Evolutionary conservation across 2,113 vertebrate species (phyloP).

Genomic region (Campylomormyrus numenius): DNA sequence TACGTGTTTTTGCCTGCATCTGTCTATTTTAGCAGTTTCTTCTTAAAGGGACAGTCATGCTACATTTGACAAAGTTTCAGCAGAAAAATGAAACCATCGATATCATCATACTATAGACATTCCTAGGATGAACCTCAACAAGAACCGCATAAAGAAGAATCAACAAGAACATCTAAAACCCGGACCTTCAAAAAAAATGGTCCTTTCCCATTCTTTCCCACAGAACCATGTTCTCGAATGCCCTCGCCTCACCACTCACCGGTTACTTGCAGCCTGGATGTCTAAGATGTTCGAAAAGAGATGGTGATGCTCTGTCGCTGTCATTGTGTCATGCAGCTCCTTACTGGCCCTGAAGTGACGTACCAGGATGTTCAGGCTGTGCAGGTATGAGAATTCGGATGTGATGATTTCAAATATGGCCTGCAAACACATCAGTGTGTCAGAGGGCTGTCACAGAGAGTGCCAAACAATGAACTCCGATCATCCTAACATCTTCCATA

Average conservation of each 20-base stretch:
- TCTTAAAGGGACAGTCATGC: not conserved
- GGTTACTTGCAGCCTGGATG: slow-evolving; percentile 69
- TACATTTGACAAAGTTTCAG: not conserved
- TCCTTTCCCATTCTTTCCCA: not conserved
- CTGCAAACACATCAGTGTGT: slow-evolving; percentile 47
- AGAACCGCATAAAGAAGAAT: not conserved
- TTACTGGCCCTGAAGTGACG: slow-evolving; percentile 67
- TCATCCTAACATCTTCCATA: not conserved
- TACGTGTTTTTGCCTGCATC: not conserved
- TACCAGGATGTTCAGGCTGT: slow-evolving; percentile 81
- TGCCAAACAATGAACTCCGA: not conserved
- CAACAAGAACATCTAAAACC: not conserved
- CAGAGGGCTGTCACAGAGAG: not conserved
- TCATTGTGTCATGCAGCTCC: slow-evolving; percentile 72
- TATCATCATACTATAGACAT: not conserved
- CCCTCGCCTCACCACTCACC: slow-evolving; percentile 40
- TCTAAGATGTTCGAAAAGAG: slow-evolving; percentile 93
- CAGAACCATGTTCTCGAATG: not conserved
- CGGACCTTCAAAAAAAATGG: not conserved
- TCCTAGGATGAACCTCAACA: not conserved
- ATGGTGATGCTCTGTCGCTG: slow-evolving; percentile 78
- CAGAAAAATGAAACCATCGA: not conserved
- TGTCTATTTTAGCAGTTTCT: not conserved
- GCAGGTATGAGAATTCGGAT: slow-evolving; percentile 87
- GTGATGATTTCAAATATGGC: slow-evolving; percentile 96